These are phyloP conservation scores for Drosophila anceps DNA, from an alignment of 2,888 invertebrate species.

Conservation along the genomic window DNA sequence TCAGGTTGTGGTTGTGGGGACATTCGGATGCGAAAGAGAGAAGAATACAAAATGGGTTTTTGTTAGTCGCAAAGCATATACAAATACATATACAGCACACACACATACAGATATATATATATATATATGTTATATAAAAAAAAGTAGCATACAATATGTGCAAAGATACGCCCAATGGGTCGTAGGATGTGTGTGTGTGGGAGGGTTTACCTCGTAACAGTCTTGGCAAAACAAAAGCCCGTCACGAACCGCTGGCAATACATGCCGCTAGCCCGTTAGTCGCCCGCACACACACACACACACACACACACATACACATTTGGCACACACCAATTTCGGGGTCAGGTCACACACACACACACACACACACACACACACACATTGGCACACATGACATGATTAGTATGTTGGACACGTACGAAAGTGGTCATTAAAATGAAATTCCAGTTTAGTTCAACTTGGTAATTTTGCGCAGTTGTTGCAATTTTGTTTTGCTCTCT, in stretches of 20 bases:
- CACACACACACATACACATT: conserved; percentile 7
- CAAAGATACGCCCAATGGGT: background rate
- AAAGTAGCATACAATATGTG: conserved; percentile 31
- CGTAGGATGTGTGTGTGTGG: background rate
- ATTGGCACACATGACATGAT: conserved; percentile 71
- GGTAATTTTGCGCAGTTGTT: conserved; percentile 81
- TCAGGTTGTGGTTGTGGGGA: background rate
- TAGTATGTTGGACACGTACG: conserved; percentile 83
- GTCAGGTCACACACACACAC: conserved; percentile 52
- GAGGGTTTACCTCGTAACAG: conserved; percentile 17
- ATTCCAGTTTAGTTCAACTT: conserved; percentile 81
- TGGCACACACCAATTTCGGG: conserved; percentile 44
- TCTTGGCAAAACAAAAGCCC: conserved; percentile 67
- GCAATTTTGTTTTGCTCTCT: conserved; percentile 61
- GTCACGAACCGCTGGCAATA: conserved; percentile 62
- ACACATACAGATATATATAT: background rate
- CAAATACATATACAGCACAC: conserved; percentile 10
- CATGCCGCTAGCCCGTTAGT: conserved; percentile 43
- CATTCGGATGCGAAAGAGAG: conserved; percentile 3
- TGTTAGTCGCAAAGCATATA: conserved; percentile 59
- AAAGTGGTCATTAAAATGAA: conserved; percentile 84
- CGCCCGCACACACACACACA: conserved; percentile 8
- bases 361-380: conserved; percentile 38
- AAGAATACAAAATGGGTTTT: conserved; percentile 60
- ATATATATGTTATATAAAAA: background rate